phyloP scores from a whole-genome alignment of 2,888 invertebrate species.

The Campaea margaritaria region DNA sequence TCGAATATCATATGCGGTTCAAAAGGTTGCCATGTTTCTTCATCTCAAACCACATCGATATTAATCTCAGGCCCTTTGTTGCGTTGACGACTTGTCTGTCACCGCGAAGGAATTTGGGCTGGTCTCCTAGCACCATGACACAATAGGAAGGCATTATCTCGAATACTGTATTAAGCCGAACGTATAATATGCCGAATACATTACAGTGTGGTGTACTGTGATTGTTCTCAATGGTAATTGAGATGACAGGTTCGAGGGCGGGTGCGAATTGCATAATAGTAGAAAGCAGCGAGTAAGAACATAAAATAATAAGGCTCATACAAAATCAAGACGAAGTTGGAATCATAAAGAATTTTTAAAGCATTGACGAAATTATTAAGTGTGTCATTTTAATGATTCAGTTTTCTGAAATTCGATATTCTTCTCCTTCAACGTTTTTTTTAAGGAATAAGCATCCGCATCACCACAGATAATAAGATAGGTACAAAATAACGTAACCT shows the following conservation, averaged over 20 bases:
- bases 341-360: too few relatives aligned
- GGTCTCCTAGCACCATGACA: constrained; percentile 50
- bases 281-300: constrained; percentile 24
- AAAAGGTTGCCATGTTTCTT: constrained; percentile 33
- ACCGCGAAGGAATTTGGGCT: constrained; percentile 66
- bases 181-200: constrained; percentile 34
- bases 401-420: too few relatives aligned
- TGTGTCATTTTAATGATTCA: too few relatives aligned
- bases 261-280: constrained; percentile 26
- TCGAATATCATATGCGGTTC: not conserved
- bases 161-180: constrained; percentile 35
- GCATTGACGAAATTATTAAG: too few relatives aligned
- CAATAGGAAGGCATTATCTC: constrained; percentile 44
- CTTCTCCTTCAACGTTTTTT: too few relatives aligned
- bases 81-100: constrained; percentile 43
- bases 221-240: constrained; percentile 36
- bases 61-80: constrained; percentile 23
- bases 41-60: constrained; percentile 20
- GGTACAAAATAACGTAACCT: too few relatives aligned
- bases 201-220: constrained; percentile 14
- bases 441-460: too few relatives aligned
- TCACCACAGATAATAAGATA: too few relatives aligned
- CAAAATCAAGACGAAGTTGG: not conserved
- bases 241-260: constrained; percentile 33
- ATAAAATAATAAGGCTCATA: not conserved